Conservation (phyloP, 2,888 invertebrate genomes). For the Muschampia plurimacula region DNA sequence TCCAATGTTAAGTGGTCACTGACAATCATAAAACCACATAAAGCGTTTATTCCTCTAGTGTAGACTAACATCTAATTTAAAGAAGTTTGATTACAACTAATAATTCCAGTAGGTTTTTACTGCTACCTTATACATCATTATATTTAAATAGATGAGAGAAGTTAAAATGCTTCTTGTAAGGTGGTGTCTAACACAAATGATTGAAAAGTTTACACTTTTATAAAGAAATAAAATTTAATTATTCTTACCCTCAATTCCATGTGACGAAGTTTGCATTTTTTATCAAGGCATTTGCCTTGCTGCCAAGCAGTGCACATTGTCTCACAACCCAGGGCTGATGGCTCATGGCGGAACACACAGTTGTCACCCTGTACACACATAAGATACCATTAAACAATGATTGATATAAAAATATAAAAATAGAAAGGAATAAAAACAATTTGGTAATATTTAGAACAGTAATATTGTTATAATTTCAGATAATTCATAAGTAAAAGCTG, state of each 20-base stretch:
- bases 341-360: constrained; percentile 94
- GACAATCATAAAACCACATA: no score
- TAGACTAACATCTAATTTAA: no score
- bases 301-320: constrained; percentile 93
- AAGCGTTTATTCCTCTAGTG: no score
- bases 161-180: no score
- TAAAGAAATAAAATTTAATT: neutral
- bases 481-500: no score
- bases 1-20: no score
- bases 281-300: constrained; percentile 91
- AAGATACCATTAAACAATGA: neutral
- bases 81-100: no score
- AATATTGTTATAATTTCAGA: neutral
- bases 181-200: no score
- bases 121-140: no score
- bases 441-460: neutral
- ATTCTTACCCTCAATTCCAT: constrained; percentile 91
- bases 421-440: neutral
- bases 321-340: constrained; percentile 93
- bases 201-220: no score
- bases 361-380: constrained; percentile 87
- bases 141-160: no score
- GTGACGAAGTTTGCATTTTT: constrained; percentile 92
- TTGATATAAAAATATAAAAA: neutral
- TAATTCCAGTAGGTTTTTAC: no score